Evolutionary conservation across 2,113 vertebrate species (phyloP), one percentile per base, ranked within the genome.

Genomic region (Nansenia antarctica): DNA sequence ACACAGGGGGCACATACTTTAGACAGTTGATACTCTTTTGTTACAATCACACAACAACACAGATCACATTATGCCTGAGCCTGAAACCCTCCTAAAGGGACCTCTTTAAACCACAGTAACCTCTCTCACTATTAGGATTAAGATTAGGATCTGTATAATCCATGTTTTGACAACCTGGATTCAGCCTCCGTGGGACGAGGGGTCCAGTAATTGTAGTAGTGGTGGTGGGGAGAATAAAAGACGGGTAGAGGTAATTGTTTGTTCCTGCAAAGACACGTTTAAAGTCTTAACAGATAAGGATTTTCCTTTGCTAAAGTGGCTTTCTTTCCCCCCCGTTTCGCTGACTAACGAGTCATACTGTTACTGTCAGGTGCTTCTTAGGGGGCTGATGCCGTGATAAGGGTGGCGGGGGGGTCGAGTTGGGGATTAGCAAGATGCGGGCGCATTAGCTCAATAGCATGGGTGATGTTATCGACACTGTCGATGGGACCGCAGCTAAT

Each of bases 371-470:
- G 62, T 39, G 37, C 1, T 62, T 77, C 24, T 65, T 70, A 29
- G 22, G 66, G 47, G 34, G 22, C 53, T 20, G 18, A 14, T 65
- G 53, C 26, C 73, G 57, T 63, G 62, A 84, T 70, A 72, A 69
- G 45, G 20, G 54, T n/a, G n/a, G n/a, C n/a, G n/a, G 30, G 67
- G 30, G 39, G 65, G 58, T 11, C 57, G 53, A 79, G 37, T 54
- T 42, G 20, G 39, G 67, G 72, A 83, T 85, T 78, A 84, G 53
- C 61, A 57, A 54, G 53, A 52, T 69, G 68, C 27, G 30, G 53
- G 60, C 49, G 37, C 67, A 73, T 81, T 80, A 69, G 69, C 69
- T 78, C 68, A 45, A 76, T 67, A 65, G 31, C 53, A n/a, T 55
- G 26, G 55, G 30, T 72, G 69, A 74, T 78, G 60, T 47, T 70